Conservation (phyloP, 1,140 invertebrate species). For the Neodiprion virginianus region DNA sequence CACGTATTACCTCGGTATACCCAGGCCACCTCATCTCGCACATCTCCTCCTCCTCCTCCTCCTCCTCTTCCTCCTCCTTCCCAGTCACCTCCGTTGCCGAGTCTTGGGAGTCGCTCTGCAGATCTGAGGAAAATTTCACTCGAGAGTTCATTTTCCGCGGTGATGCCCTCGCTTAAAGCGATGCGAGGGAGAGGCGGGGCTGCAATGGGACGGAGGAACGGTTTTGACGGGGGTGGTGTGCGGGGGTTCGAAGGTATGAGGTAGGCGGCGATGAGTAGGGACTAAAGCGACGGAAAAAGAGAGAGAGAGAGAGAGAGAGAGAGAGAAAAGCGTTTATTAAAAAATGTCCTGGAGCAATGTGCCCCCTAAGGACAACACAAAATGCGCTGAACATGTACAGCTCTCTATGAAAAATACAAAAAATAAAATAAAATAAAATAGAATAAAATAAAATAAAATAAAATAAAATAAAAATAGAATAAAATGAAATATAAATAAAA, state of each 20-base stretch:
- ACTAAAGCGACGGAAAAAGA: not conserved
- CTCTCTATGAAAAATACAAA: no score
- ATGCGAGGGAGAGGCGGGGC: slow-evolving; percentile 10
- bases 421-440: no score
- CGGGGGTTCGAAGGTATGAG: slow-evolving; percentile 8
- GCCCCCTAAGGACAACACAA: no score
- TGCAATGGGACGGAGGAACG: slow-evolving; percentile 1
- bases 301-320: slow-evolving; percentile 7
- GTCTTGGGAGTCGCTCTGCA: not conserved
- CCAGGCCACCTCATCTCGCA: not conserved
- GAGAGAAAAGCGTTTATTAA: no score
- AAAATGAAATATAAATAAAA: no score
- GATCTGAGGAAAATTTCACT: slow-evolving; percentile 46
- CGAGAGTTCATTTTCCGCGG: slow-evolving; percentile 52
- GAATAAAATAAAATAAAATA: no score
- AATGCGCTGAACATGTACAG: no score
- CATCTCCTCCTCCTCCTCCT: not conserved
- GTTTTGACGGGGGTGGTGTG: slow-evolving; percentile 9
- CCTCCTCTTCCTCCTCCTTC: not conserved
- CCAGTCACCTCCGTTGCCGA: slow-evolving; percentile 26
- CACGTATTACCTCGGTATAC: not conserved
- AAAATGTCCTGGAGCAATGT: no score
- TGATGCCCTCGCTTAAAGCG: slow-evolving; percentile 45
- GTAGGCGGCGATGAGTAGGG: not conserved
- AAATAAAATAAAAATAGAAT: no score